These are phyloP conservation scores for Diabrotica balteata DNA, from an alignment of 2,888 invertebrate genomes.

Conservation along the genomic window DNA sequence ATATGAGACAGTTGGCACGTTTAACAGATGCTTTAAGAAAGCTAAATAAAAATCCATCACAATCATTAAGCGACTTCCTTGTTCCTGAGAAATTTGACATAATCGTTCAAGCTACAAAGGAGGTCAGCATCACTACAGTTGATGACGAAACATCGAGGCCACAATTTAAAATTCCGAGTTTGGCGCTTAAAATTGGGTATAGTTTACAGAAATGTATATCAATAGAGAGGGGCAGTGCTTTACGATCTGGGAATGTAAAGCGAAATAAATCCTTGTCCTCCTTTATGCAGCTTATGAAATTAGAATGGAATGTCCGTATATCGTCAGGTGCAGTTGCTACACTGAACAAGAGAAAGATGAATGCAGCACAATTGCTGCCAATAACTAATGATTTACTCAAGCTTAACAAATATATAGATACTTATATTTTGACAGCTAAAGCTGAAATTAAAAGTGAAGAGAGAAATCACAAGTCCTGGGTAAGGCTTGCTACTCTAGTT, in stretches of 20 bases:
- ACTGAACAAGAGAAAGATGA: constrained; percentile 32
- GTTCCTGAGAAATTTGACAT: constrained; percentile 25
- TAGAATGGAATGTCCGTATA: constrained; percentile 38
- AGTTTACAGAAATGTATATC: constrained; percentile 35
- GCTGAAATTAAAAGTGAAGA: not conserved
- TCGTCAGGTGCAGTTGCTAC: constrained; percentile 37
- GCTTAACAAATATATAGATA: constrained; percentile 32
- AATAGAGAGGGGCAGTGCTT: constrained; percentile 32
- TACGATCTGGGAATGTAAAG: constrained; percentile 30
- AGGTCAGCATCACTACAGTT: not conserved
- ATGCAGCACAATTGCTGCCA: constrained; percentile 35
- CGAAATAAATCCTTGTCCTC: constrained; percentile 23
- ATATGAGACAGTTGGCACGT: constrained; percentile 29
- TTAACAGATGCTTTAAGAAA: constrained; percentile 20
- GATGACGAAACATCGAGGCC: constrained; percentile 5
- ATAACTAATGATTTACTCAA: constrained; percentile 38
- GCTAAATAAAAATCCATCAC: not conserved
- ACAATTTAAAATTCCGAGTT: constrained; percentile 17
- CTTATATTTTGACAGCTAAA: constrained; percentile 20
- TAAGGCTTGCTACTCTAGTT: constrained; percentile 21
- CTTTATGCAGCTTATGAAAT: constrained; percentile 34
- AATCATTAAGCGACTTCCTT: constrained; percentile 11
- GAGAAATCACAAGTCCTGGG: constrained; percentile 19
- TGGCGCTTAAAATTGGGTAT: constrained; percentile 36
- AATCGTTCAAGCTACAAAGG: constrained; percentile 24